Conservation (phyloP, 2,888 invertebrate species). For the Caenorhabditis drosophilae region DNA sequence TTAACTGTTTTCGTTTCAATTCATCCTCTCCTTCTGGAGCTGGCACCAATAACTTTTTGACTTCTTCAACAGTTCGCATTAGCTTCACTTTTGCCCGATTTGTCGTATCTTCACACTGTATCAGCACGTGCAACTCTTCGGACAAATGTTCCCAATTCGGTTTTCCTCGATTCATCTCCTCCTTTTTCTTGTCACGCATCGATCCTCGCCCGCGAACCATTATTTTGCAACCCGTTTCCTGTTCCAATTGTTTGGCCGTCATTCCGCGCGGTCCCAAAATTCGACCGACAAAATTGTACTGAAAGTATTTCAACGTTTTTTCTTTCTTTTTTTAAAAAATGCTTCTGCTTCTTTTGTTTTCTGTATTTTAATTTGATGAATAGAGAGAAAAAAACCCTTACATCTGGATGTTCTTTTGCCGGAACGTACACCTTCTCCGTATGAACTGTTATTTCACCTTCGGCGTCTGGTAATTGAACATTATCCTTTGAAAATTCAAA, state of each 20-base stretch:
- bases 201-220: conserved; percentile 81
- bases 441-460: conserved; percentile 79
- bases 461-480: conserved; percentile 62
- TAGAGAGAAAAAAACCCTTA: conserved; percentile 74
- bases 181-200: conserved; percentile 72
- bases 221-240: conserved; percentile 99
- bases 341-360: not conserved
- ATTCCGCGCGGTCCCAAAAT: conserved; percentile 98
- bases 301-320: conserved; percentile 62
- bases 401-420: conserved; percentile 99
- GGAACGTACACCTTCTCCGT: conserved; percentile 99
- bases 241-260: conserved; percentile 99
- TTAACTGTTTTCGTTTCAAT: conserved; percentile 97
- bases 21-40: conserved; percentile 88
- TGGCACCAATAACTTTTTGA: conserved; percentile 94
- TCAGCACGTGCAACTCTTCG: conserved; percentile 95
- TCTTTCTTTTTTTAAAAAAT: not conserved
- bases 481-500: conserved; percentile 87
- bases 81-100: conserved; percentile 94
- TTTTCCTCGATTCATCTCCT: conserved; percentile 97
- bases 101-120: conserved; percentile 97
- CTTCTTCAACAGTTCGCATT: conserved; percentile 94
- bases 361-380: not conserved
- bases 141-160: conserved; percentile 99
- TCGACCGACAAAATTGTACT: conserved; percentile 99